Base-by-base conservation (phyloP, 2,888 invertebrate species). In the Agrotis ipsilon region DNA sequence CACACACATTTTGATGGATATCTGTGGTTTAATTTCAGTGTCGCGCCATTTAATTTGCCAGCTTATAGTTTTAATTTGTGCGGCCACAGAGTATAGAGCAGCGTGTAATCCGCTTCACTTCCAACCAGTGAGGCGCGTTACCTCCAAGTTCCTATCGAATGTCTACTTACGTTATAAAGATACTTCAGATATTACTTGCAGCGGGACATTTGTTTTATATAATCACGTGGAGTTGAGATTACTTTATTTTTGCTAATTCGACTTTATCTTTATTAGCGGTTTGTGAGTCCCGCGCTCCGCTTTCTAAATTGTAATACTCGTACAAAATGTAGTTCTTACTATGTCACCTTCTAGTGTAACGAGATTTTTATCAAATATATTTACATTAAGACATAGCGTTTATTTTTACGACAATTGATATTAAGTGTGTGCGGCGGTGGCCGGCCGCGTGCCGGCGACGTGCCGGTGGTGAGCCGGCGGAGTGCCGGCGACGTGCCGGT, bases 291-390 rank as follows among this genome's bases (percentile, higher is more conserved):
- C 59, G 63, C 49, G 16, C 71, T 75, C 60, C 66, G 57, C 72
- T 68, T 71, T 63, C 68, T 51, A 68, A 77, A 75, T 78, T 80
- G 66, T 70, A 77, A 82, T 80, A 86, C 80, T 81, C 93, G 91
- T 93, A 93, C 94, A 93, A 94, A 93, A 90, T 79, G 88, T 92
- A 92, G 88, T 89, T 91, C 85, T 91, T 85, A 84, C 82, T 86
- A 81, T 83, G 94, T 94, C 95, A 94, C 93, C 94, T 95, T 93
- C 94, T 95, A 94, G 93, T 83, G 76, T 91, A 85, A 81, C 79
- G 55, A 86, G 49, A 81, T 75, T 87, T 80, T 82, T 83, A 87
- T 80, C 81, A 84, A 81, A 82, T 80, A 83, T 86, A 86, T 81
- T 79, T 79, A 82, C 71, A 77, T 80, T 80, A 75, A 87, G 87